phyloP scores from a whole-genome alignment of 2,113 vertebrate species.

The Xenus cinereus region DNA sequence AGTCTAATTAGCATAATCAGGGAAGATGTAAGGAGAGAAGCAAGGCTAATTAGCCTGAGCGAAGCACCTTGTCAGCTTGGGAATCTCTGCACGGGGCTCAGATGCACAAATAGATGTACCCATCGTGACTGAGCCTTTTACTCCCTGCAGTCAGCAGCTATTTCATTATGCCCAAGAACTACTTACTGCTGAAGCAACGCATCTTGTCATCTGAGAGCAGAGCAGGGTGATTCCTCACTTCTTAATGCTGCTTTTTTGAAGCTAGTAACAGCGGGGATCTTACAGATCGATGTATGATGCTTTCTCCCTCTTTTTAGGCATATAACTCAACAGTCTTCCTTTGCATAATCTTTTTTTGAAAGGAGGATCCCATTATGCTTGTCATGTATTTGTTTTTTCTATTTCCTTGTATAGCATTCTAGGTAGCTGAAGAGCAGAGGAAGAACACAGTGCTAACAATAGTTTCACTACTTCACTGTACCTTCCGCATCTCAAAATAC shows the following conservation, averaged over 20 bases:
- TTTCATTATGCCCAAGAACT: not conserved
- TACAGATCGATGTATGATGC: not conserved
- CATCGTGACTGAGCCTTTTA: not conserved
- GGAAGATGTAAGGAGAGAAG: constrained; percentile 9
- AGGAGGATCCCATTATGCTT: not conserved
- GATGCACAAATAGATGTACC: not conserved
- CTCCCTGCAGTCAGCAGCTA: not conserved
- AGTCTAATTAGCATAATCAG: constrained; percentile 17
- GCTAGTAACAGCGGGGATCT: not conserved
- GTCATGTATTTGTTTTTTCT: not conserved
- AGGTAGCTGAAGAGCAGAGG: not conserved
- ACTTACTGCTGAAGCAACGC: not conserved
- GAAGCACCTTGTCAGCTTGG: constrained; percentile 40
- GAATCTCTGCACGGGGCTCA: not conserved
- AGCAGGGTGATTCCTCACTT: not conserved
- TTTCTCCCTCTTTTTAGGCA: not conserved
- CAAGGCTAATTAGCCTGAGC: constrained; percentile 3
- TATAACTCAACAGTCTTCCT: not conserved
- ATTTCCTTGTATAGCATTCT: not conserved
- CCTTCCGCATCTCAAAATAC: constrained; percentile 25
- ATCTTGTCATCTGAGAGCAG: not conserved
- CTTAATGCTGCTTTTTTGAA: not conserved
- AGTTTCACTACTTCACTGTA: constrained; percentile 1
- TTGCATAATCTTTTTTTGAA: not conserved
- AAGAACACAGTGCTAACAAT: not conserved